Conservation (phyloP, 2,797 vertebrate genomes). For the Pipistrellus pygmaeus region DNA sequence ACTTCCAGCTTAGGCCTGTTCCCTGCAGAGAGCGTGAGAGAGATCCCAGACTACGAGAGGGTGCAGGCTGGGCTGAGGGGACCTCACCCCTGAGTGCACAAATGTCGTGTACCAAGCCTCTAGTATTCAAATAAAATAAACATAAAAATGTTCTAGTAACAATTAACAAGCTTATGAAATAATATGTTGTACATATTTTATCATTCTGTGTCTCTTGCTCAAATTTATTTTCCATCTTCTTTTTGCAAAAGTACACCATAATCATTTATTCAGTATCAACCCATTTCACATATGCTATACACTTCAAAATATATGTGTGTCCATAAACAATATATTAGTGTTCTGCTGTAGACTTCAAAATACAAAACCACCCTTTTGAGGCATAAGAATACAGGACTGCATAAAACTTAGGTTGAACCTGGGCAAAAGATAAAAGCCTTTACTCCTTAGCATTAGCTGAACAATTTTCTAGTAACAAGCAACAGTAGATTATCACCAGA, state of each 20-base stretch:
- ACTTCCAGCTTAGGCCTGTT: no score
- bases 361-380: background rate
- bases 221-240: background rate
- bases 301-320: background rate
- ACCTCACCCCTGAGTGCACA: no score
- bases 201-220: background rate
- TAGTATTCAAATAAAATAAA: background rate
- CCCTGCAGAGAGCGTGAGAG: no score
- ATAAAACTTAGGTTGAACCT: background rate
- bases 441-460: background rate
- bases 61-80: no score
- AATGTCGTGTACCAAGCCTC: no score
- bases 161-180: slow-evolving; percentile 12
- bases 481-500: background rate
- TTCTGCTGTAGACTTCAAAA: background rate
- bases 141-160: background rate
- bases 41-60: no score
- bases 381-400: background rate
- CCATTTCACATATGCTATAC: background rate
- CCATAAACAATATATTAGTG: background rate
- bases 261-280: background rate
- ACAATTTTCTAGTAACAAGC: background rate
- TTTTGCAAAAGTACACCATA: background rate
- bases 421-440: background rate
- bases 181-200: background rate